Evolutionary conservation across 2,888 invertebrate species (phyloP).

Genomic region (Venusia cambrica): DNA sequence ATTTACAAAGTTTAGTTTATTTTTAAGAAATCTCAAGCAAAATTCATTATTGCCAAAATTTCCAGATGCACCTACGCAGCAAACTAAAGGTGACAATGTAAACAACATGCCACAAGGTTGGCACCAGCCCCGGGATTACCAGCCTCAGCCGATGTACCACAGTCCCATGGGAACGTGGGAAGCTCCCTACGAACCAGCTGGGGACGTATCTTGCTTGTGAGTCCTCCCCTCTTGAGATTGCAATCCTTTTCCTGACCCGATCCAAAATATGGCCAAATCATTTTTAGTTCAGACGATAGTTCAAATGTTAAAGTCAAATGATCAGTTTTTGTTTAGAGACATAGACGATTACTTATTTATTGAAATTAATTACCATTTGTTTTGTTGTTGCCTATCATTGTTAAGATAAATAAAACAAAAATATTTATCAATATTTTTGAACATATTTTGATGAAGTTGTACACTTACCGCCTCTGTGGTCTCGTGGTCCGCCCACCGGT

Average conservation of each 20-base stretch:
- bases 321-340: too few relatives aligned
- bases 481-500: too few relatives aligned
- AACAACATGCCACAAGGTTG: conserved; percentile 73
- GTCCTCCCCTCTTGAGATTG: conserved; percentile 69
- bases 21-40: conserved; percentile 21
- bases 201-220: conserved; percentile 78
- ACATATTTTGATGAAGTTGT: too few relatives aligned
- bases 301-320: too few relatives aligned
- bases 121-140: conserved; percentile 67
- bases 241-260: conserved; percentile 48
- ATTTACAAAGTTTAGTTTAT: too few relatives aligned
- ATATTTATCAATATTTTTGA: too few relatives aligned
- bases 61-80: conserved; percentile 71
- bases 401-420: too few relatives aligned
- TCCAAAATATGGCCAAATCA: conserved; percentile 34
- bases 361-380: too few relatives aligned
- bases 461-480: too few relatives aligned
- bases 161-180: conserved; percentile 66
- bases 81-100: conserved; percentile 78
- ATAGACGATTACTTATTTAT: too few relatives aligned
- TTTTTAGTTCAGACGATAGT: conserved; percentile 11
- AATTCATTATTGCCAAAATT: conserved; percentile 45
- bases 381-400: too few relatives aligned
- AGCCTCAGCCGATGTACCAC: conserved; percentile 55
- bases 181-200: conserved; percentile 73